Base-by-base conservation (phyloP, 2,888 invertebrate species). In the Sinopyrophorus schimmeli region DNA sequence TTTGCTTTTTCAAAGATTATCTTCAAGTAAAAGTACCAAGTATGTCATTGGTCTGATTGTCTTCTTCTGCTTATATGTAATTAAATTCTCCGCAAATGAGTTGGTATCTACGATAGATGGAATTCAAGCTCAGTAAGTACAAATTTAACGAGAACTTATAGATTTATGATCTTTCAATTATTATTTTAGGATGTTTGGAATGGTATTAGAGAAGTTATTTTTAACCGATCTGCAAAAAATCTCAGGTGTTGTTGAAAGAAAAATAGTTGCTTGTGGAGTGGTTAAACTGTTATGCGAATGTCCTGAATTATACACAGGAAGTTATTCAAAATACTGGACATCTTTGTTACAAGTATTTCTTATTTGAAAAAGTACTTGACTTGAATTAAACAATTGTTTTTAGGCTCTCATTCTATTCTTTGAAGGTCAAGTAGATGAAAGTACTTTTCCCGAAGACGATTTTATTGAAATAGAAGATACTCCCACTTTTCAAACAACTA, bases 1-100 rank as follows among this genome's bases (percentile, higher is more conserved):
- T 7, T 73, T 97, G 47, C 79, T 98, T n/a, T 97, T 98, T 76
- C 92, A 94, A 75, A 80, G 98, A 41, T 77, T 99, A 17, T 89
- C 92, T 1, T 87, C 89, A 0, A 90, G 92, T 0, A 98, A 96
- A 76, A 99, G 99, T 0, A 89, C 92, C 0, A 98, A 98, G 76
- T 98, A 88, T 74, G 84, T 96, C 24, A 89, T 90, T 67, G 86
- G 89, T 11, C 77, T 98, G 3, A 86, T 97, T 52, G 90, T 93
- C 0, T 98, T 96, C 76, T 87, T 97, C 68, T 88, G 86, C 37
- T 83, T 92, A 65, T 97, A 88, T 75, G 82, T 87, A 1, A 83
- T 91, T 31, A 88, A 89, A 71, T 85, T 87, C 67, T 89, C 92
- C 1, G 82, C 92, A 0, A 77, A 80, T 40, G 75, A 79, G 38